Percentiles rank a stretch among this genome's conserved stretches.
phyloP scores from a whole-genome alignment of 2,888 invertebrate species.

The Microctonus hyperodae region DNA sequence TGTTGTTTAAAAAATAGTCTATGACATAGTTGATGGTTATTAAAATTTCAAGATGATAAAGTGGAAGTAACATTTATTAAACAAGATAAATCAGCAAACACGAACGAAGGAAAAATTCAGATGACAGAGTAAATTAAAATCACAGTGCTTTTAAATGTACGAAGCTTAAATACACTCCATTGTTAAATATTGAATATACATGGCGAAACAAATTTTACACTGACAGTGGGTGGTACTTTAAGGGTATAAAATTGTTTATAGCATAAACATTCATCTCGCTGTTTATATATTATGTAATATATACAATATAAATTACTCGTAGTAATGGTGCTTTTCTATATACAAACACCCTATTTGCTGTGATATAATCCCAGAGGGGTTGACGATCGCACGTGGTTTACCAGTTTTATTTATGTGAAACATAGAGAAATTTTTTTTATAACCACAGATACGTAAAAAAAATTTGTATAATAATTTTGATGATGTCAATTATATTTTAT shows the following conservation, averaged over 20 bases:
- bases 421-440: too few relatives aligned
- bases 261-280: constrained; percentile 3
- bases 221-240: neutral
- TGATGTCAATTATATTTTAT: too few relatives aligned
- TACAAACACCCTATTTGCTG: neutral
- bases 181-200: too few relatives aligned
- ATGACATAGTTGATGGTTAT: constrained; percentile 42
- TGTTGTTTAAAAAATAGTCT: constrained; percentile 11
- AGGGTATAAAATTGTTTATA: constrained; percentile 23
- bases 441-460: too few relatives aligned
- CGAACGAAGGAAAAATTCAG: too few relatives aligned
- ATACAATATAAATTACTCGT: constrained; percentile 4
- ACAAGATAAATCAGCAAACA: too few relatives aligned
- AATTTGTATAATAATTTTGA: too few relatives aligned
- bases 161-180: neutral
- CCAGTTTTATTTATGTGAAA: neutral
- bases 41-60: constrained; percentile 41
- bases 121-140: neutral
- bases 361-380: neutral
- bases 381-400: neutral
- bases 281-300: neutral
- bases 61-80: neutral
- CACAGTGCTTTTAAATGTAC: neutral
- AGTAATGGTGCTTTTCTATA: too few relatives aligned
- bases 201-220: constrained; percentile 19